Base-by-base conservation (phyloP, 2,888 invertebrate genomes). In the Athalia cordata region DNA sequence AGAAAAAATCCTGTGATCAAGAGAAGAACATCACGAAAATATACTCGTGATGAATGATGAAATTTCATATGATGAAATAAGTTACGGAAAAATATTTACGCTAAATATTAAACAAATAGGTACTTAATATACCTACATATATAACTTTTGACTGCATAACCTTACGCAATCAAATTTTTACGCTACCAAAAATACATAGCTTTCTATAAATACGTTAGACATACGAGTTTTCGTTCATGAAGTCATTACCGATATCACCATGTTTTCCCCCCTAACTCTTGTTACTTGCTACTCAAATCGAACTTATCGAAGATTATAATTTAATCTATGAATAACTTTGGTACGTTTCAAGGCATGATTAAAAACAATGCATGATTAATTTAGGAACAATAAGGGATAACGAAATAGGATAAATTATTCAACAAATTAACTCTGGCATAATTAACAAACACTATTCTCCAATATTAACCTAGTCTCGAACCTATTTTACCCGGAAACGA, bases 261-360 rank as follows among this genome's bases (percentile, higher is more conserved):
- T 49, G 29, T 66, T 1, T 15, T 66, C 9, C 5, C 13, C 66
- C 49, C n/a, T n/a, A 11, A 7, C 47, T n/a, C 47, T 49, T 47
- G 13, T 13, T 49, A 29, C 29, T 29, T 29, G 29, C 29, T 1
- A 29, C 29, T 29, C 2, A 29, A 59, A 5, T 5, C 11, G 3
- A 59, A 5, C 8, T 59, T n/a, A 11, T 59, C 5, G 4, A 59
- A n/a, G 8, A n/a, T 11, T 59, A n/a, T 59, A 11, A 59, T 29
- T 29, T 29, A 7, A 59, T 59, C 59, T 3, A 7, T 59, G 13
- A 59, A 11, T n/a, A n/a, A 64, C 45, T 43, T 11, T 29, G 66
- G 13, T 66, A 47, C 49, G 66, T 66, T 50, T n/a, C 43, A 29
- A 8, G 29, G 68, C 68, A 68, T 68, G 68, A 68, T 68, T 6